These are phyloP conservation scores for Cyprinus carpio DNA, from an alignment of 2,113 vertebrate genomes.

Conservation along the genomic window DNA sequence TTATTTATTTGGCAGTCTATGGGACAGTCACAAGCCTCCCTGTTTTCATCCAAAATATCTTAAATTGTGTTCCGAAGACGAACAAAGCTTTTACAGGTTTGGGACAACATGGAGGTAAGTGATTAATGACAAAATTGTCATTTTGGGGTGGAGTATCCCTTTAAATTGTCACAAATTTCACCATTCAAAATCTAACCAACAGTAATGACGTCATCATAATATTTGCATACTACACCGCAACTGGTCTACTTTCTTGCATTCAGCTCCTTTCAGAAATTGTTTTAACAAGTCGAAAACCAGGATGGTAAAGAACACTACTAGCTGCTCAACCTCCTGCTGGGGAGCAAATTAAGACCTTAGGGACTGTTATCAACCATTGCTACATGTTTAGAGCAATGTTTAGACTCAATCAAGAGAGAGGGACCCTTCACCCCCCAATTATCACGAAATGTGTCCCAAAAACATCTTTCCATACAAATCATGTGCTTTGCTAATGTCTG, in stretches of 20 bases:
- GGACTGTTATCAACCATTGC: not conserved
- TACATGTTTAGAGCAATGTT: constrained; percentile 43
- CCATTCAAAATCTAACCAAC: not conserved
- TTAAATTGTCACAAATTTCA: not conserved
- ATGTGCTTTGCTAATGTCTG: constrained; percentile 39
- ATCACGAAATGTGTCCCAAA: not conserved
- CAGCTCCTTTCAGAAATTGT: not conserved
- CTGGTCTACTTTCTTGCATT: not conserved
- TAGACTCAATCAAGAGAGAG: not conserved
- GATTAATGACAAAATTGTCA: no score
- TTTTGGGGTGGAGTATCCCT: no score
- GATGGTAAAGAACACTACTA: constrained; percentile 7
- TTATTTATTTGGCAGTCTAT: no score
- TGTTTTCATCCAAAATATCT: no score
- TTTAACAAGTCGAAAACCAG: not conserved
- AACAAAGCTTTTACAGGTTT: no score
- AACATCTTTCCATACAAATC: not conserved
- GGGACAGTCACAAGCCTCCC: no score
- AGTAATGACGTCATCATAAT: not conserved
- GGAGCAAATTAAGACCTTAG: constrained; percentile 30
- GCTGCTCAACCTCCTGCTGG: constrained; percentile 12
- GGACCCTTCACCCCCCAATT: not conserved
- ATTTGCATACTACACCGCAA: not conserved
- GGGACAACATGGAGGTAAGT: no score
- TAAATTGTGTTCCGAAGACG: no score